Evolutionary conservation across 2,113 vertebrate species (phyloP).

Genomic region (Speoplatyrhinus poulsoni): DNA sequence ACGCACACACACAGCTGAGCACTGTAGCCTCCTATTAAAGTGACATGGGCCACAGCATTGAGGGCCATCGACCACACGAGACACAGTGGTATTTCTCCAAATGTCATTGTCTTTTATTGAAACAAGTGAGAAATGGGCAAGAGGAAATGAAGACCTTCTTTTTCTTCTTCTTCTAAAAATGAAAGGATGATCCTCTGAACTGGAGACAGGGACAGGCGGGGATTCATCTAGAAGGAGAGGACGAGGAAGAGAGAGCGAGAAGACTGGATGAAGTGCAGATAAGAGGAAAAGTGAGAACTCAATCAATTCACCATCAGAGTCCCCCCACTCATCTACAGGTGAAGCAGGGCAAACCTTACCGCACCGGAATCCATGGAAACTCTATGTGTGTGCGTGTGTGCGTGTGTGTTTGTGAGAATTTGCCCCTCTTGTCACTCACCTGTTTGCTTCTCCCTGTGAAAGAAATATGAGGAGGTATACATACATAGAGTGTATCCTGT

Average conservation of each 20-base stretch:
- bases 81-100: constrained; percentile 53
- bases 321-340: neutral
- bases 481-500: too few species aligned
- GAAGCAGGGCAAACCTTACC: constrained; percentile 9
- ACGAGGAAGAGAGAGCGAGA: neutral
- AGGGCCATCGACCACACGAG: constrained; percentile 25
- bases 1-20: neutral
- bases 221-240: neutral
- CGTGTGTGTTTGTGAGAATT: neutral
- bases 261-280: neutral
- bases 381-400: neutral
- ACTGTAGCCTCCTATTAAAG: neutral
- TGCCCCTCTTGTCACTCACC: too few species aligned
- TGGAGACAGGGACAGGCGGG: neutral
- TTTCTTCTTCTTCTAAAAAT: constrained; percentile 12
- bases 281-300: constrained; percentile 16
- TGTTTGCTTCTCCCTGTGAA: too few species aligned
- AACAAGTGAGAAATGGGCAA: constrained; percentile 5
- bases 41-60: constrained; percentile 20
- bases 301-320: constrained; percentile 35
- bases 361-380: neutral
- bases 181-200: neutral
- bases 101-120: constrained; percentile 64
- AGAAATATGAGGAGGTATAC: too few species aligned
- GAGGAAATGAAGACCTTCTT: constrained; percentile 16